Conservation (phyloP, 2,888 invertebrate species). For the Euclidia mi region DNA sequence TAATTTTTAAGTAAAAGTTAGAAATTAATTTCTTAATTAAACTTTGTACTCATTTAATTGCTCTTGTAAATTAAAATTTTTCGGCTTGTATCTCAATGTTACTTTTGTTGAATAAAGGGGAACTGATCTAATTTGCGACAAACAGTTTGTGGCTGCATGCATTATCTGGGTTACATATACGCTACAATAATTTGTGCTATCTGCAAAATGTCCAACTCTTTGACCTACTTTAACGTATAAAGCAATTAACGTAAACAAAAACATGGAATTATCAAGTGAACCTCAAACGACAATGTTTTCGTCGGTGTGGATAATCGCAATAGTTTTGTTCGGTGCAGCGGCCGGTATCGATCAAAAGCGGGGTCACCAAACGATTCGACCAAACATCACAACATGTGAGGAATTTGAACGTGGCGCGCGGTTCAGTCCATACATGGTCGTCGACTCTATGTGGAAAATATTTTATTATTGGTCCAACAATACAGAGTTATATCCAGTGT, state of each 20-base stretch:
- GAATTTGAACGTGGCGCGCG: conserved; percentile 74
- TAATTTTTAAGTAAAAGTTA: too few relatives aligned
- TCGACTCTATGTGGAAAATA: conserved; percentile 80
- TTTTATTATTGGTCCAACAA: conserved; percentile 79
- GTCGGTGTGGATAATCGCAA: conserved; percentile 69
- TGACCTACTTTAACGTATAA: conserved; percentile 61
- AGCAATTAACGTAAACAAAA: conserved; percentile 60
- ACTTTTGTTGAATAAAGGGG: too few relatives aligned
- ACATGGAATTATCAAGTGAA: conserved; percentile 65
- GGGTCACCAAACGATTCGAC: too few relatives aligned
- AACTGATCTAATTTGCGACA: too few relatives aligned
- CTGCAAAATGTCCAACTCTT: conserved; percentile 53
- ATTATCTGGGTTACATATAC: not conserved
- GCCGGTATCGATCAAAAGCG: not conserved
- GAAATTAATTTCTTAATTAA: too few relatives aligned
- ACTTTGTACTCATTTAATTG: too few relatives aligned
- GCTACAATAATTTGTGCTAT: not conserved
- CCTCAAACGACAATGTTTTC: conserved; percentile 74
- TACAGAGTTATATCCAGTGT: conserved; percentile 72
- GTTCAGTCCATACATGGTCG: conserved; percentile 71
- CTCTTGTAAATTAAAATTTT: too few relatives aligned
- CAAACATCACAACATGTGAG: conserved; percentile 73
- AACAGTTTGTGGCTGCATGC: too few relatives aligned
- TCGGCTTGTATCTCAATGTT: too few relatives aligned
- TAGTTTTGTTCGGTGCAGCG: conserved; percentile 64